These are phyloP conservation scores for Coendou prehensilis DNA, from an alignment of 2,797 vertebrate species.

Conservation along the genomic window DNA sequence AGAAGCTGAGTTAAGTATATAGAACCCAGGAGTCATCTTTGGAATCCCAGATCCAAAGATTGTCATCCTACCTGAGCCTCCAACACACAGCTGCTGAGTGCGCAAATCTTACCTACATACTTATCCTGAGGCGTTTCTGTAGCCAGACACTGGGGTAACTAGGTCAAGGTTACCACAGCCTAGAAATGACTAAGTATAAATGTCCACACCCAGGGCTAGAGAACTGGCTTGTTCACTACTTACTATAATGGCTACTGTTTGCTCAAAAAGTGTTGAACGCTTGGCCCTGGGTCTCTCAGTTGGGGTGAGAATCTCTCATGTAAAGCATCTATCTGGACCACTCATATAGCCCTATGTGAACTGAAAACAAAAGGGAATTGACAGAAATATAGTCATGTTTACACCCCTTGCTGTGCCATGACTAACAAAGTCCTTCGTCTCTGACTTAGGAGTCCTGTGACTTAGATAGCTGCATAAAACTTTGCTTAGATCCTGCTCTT, in stretches of 20 bases:
- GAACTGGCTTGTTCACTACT: background rate
- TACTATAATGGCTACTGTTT: background rate
- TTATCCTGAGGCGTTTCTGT: background rate
- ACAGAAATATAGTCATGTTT: background rate
- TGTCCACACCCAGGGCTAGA: accelerated
- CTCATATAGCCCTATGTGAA: background rate
- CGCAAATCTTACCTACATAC: background rate
- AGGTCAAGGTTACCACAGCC: background rate
- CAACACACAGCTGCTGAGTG: too few relatives aligned
- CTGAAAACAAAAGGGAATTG: background rate
- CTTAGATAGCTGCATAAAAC: background rate
- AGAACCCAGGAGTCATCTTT: background rate
- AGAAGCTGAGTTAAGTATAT: background rate
- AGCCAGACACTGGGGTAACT: background rate
- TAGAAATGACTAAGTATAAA: too few relatives aligned
- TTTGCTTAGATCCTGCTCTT: background rate
- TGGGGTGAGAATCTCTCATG: background rate
- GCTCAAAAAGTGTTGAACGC: background rate
- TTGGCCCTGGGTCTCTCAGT: background rate
- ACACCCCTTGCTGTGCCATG: background rate
- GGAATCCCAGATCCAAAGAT: background rate
- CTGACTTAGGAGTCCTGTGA: background rate
- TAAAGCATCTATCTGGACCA: background rate
- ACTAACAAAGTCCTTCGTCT: background rate
- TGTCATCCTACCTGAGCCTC: accelerated